Evolutionary conservation across 2,797 vertebrate genomes (phyloP), one percentile per base, ranked within the genome.

Genomic region (Leucoraja ocellata): DNA sequence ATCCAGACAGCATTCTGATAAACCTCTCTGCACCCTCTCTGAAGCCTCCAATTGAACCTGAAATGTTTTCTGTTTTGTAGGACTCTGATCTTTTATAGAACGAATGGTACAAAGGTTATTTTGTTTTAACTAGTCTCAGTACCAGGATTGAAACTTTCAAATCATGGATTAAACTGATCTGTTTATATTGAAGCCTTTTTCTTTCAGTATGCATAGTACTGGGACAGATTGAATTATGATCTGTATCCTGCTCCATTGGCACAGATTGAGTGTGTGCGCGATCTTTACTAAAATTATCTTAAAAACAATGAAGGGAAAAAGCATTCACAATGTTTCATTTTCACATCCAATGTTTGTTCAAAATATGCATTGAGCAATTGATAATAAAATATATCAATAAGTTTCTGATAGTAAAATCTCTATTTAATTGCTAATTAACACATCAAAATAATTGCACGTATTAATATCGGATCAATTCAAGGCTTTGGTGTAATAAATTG

Each of bases 341-440:
- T 88, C 61, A 65, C 1, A 9, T 32, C 13, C 5, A 1, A 58
- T 88, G 16, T 68, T 65, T 88, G 61, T 7, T 88, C n/a, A n/a
- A 68, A 88, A 36, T 28, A 65, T 36, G 16, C 63, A 68, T 68
- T 76, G 39, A 74, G 68, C 36, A 71, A 13, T 39, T 73, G 18
- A 2, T 91, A 32, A 32, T 71, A 73, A 74, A 91, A 23, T 73
- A 74, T 9, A 74, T 92, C 71, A 92, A 14, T 88, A 8, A 6
- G 36, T 73, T 76, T 92, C 39, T n/a, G 71, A 74, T 76, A 73
- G 46, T 23, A 28, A 23, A n/a, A 39, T 74, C 46, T n/a, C 36
- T 92, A 91, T 74, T 92, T 54, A 91, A 76, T 25, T 74, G 39
- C 18, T 92, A 71, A 92, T 76, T 76, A 76, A 13, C 63, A 3